phyloP scores from a whole-genome alignment of 1,140 invertebrate genomes.

The Myzus persicae region DNA sequence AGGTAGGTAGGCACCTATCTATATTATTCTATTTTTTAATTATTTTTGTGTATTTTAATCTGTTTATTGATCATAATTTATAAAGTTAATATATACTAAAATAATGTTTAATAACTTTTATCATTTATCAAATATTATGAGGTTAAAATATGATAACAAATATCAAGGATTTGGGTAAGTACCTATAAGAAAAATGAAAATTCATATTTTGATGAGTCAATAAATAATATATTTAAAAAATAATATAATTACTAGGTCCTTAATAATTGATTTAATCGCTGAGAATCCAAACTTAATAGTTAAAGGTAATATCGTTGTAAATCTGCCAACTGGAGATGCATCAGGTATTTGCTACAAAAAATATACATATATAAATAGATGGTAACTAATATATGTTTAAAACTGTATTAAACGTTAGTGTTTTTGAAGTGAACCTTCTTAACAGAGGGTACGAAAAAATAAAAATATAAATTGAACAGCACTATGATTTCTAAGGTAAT shows the following conservation, averaged over 20 bases:
- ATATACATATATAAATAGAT: neutral
- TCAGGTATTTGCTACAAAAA: constrained; percentile 89
- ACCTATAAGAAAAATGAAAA: neutral
- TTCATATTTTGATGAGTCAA: neutral
- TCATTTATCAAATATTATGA: too few relatives aligned
- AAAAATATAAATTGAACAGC: too few relatives aligned
- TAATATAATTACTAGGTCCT: neutral
- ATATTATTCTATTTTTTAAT: too few relatives aligned
- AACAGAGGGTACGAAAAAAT: too few relatives aligned
- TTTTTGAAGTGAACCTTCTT: too few relatives aligned
- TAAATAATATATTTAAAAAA: neutral
- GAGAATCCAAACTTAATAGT: constrained; percentile 91
- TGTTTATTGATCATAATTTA: too few relatives aligned
- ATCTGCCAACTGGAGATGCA: constrained; percentile 92
- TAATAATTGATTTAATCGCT: constrained; percentile 91
- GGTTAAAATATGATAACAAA: neutral
- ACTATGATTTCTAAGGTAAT: too few relatives aligned
- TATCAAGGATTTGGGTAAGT: neutral
- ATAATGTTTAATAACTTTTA: too few relatives aligned
- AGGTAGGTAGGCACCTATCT: too few relatives aligned
- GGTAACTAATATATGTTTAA: neutral
- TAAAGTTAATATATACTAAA: too few relatives aligned
- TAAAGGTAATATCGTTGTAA: constrained; percentile 92
- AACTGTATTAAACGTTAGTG: neutral
- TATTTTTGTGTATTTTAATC: too few relatives aligned